Evolutionary conservation across 2,888 invertebrate genomes (phyloP), one percentile per base, ranked within the genome.

Genomic region (Vandiemenella viatica): DNA sequence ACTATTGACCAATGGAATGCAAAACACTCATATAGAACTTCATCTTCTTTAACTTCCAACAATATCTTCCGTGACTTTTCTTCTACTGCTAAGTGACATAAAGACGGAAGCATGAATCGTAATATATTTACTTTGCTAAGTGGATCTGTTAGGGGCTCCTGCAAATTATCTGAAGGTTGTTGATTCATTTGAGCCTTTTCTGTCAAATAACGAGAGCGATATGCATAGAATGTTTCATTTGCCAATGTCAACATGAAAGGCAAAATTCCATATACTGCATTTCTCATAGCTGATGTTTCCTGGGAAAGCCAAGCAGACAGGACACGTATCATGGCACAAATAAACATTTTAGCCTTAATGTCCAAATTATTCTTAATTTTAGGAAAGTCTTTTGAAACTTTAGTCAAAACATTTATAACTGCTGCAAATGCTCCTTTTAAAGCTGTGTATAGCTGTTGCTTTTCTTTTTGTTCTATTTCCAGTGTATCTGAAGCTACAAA

Each of bases 11-110:
- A 90, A 61, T 89, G 87, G 63, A 83, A 84, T 55, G 80, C 79
- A 59, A 88, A 68, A 48, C 84, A 77, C 64, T 89, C 86, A 61
- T 80, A 78, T 3, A 90, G 67, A 20, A 85, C 77, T 64, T 86
- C 83, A 60, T 89, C 89, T 66, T 86, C 79, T 61, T 86, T 81
- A 46, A 77, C 71, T 51, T 82, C 76, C 45, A 92, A 68, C 54
- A 91, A 71, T 51, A 90, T 80, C 60, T 81, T 77, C 55, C 92
- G 74, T 0, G 89, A 82, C 58, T 83, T 79, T 59, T 93, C 92
- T 69, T 93, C 93, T 18, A 92, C 88, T 26, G 89, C 83, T 57
- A 95, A 74, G 65, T 93, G 90, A 60, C 92, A 93, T 4, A 93
- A 67, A 1, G 89, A 90, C 3, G 93, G 92, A 51, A 93, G 68